Evolutionary conservation across 2,888 invertebrate genomes (phyloP).

Genomic region (Dioctria rufipes): DNA sequence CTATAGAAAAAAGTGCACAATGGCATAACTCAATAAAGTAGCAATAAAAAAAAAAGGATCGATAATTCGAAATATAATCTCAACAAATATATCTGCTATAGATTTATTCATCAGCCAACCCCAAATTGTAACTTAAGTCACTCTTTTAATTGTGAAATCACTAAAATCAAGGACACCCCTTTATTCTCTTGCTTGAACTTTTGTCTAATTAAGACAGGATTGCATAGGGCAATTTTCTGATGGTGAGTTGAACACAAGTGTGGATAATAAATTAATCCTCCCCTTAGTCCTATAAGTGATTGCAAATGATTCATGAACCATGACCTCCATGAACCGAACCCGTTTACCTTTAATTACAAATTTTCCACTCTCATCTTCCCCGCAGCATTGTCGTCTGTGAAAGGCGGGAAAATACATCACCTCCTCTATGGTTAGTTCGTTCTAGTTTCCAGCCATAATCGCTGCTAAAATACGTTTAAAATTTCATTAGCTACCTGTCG

Average conservation of each 20-base stretch:
- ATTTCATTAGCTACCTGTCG: conserved; percentile 31
- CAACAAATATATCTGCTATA: too few relatives aligned
- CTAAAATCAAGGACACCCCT: conserved; percentile 20
- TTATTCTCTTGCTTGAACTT: neutral
- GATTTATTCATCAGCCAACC: too few relatives aligned
- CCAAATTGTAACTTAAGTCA: neutral
- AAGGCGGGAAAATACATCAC: too few relatives aligned
- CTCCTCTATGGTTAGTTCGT: neutral
- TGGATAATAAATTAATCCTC: neutral
- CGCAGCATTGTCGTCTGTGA: too few relatives aligned
- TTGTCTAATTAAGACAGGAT: neutral
- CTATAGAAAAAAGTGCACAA: too few relatives aligned
- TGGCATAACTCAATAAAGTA: too few relatives aligned
- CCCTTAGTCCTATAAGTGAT: neutral
- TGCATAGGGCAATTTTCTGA: too few relatives aligned
- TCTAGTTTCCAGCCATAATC: conserved; percentile 1
- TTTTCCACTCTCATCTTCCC: neutral
- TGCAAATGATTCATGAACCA: neutral
- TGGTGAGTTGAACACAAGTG: neutral
- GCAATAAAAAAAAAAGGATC: too few relatives aligned
- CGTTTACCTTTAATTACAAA: conserved; percentile 21
- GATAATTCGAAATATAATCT: too few relatives aligned
- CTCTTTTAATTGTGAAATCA: conserved; percentile 6
- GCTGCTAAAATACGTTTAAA: conserved; percentile 31
- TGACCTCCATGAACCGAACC: conserved; percentile 1